Conservation (phyloP, 1,140 invertebrate genomes). For the Aplysia californica region DNA sequence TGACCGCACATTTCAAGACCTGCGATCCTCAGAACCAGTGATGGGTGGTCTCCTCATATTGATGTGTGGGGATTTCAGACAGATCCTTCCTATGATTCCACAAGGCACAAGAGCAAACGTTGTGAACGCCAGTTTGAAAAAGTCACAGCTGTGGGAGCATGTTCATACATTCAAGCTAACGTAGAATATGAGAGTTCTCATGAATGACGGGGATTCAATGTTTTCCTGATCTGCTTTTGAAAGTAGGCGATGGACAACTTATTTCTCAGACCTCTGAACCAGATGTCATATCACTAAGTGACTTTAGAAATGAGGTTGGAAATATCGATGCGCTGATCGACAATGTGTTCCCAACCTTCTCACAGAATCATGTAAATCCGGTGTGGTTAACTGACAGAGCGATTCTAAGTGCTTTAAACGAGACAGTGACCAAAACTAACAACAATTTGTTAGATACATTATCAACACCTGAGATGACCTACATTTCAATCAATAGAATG, state of each 20-base stretch:
- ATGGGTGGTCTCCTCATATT: conserved; percentile 44
- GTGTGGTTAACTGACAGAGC: neutral
- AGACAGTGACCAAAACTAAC: neutral
- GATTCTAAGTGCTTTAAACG: neutral
- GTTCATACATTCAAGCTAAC: conserved; percentile 29
- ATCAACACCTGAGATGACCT: neutral
- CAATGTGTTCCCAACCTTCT: neutral
- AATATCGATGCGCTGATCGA: neutral
- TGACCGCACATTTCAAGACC: conserved; percentile 38
- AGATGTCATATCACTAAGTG: too few species aligned
- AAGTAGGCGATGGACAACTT: neutral
- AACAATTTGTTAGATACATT: neutral
- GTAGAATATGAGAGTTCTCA: conserved; percentile 21
- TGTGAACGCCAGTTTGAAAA: conserved; percentile 49
- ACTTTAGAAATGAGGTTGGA: neutral
- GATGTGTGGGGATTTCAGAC: conserved; percentile 39
- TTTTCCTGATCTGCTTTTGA: conserved; percentile 24
- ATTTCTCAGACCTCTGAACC: neutral
- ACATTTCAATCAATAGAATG: conserved; percentile 31
- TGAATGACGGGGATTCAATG: neutral
- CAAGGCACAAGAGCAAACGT: conserved; percentile 22
- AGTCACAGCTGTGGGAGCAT: conserved; percentile 37
- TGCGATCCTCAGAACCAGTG: conserved; percentile 10
- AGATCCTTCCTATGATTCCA: conserved; percentile 22
- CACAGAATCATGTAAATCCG: neutral